Percentiles rank a stretch among this genome's conserved stretches.
Conservation (phyloP, 2,797 vertebrate genomes). For the Brotogeris chrysoptera region DNA sequence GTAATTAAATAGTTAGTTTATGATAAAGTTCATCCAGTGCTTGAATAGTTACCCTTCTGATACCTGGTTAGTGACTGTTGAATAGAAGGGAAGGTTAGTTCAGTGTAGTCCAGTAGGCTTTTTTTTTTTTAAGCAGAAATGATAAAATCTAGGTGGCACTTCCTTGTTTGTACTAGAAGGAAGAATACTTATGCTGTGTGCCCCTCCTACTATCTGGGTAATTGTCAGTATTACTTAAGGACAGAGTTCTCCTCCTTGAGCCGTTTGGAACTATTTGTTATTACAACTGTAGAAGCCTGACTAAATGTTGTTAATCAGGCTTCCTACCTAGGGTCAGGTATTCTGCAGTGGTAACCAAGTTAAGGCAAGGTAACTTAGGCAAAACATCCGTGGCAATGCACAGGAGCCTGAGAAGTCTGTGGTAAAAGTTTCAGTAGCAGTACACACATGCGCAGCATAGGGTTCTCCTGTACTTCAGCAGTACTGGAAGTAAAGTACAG, state of each 20-base stretch:
- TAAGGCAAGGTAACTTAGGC: background rate
- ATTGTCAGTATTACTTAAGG: background rate
- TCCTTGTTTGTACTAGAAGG: background rate
- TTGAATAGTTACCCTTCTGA: background rate
- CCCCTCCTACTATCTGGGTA: background rate
- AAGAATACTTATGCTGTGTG: background rate
- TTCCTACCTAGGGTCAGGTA: background rate
- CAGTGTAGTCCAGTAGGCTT: background rate
- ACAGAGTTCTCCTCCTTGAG: background rate
- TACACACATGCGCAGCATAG: background rate
- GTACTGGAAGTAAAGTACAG: background rate
- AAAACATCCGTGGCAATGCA: background rate
- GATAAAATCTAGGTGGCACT: background rate
- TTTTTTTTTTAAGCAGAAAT: background rate
- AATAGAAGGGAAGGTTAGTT: background rate
- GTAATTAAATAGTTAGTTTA: background rate
- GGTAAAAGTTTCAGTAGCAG: background rate
- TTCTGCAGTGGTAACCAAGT: background rate
- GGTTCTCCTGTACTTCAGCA: background rate
- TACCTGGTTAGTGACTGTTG: background rate
- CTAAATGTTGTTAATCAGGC: background rate
- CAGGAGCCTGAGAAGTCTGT: background rate
- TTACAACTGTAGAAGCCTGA: background rate
- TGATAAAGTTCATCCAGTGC: background rate
- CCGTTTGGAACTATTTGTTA: background rate